phyloP scores from a whole-genome alignment of 2,797 vertebrate genomes.

The Gymnocypris eckloni region DNA sequence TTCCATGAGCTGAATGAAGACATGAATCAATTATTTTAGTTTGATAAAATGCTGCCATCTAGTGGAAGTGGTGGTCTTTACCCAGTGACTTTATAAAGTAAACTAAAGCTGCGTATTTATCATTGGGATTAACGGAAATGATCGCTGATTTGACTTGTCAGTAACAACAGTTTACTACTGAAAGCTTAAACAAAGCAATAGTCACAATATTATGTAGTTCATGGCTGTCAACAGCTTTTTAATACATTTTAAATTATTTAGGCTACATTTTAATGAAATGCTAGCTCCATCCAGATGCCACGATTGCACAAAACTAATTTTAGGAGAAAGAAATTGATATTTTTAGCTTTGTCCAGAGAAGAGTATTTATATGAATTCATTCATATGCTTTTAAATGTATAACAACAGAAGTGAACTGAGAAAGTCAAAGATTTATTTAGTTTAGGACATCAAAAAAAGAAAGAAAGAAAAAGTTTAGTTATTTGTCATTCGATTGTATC shows the following conservation, averaged over 20 bases:
- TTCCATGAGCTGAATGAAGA: not conserved
- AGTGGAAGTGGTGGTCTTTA: constrained; percentile 4
- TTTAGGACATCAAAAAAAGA: not conserved
- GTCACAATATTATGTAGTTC: not conserved
- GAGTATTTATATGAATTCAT: not conserved
- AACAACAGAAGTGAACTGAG: not conserved
- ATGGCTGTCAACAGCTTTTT: not conserved
- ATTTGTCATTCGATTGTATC: not conserved
- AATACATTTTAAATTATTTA: not conserved
- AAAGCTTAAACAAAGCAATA: not conserved
- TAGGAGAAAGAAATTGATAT: not conserved
- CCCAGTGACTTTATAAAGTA: not conserved
- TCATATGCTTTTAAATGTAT: not conserved
- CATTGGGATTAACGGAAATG: not conserved
- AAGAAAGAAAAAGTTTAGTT: rapidly evolving
- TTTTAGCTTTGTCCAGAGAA: not conserved
- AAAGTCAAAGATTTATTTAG: constrained; percentile 2
- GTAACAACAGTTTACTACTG: not conserved
- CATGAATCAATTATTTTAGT: no score
- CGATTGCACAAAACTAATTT: not conserved
- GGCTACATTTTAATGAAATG: not conserved
- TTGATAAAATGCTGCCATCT: constrained; percentile 48
- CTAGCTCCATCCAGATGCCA: not conserved
- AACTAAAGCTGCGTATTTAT: not conserved
- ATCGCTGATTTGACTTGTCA: no score